Percentiles rank a stretch among this genome's conserved stretches.
Conservation (phyloP, 1,140 invertebrate species). For the Bombyx mori region ASM3026992v2 NC_085108.1:5343501-5344000, state of each 20-base stretch:
- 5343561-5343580: too few species aligned
- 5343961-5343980: too few species aligned
- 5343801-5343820: constrained; percentile 10
- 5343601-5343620: constrained; percentile 5
- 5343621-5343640: constrained; percentile 12
- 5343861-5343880: too few species aligned
- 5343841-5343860: too few species aligned
- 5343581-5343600: background rate
- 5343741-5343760: constrained; percentile 8
- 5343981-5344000: too few species aligned
- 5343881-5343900: too few species aligned
- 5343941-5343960: too few species aligned
- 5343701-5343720: constrained; percentile 5
- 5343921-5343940: too few species aligned
- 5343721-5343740: constrained; percentile 9
- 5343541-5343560: too few species aligned
- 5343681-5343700: constrained; percentile 1
- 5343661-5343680: constrained; percentile 6
- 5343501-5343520: too few species aligned
- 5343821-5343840: background rate
- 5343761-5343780: constrained; percentile 10
- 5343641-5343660: constrained; percentile 10
- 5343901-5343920: too few species aligned
- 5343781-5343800: constrained; percentile 9
- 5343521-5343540: too few species aligned